Conservation (phyloP, 2,888 invertebrate genomes). For the Drosophila kambysellisi region DNA sequence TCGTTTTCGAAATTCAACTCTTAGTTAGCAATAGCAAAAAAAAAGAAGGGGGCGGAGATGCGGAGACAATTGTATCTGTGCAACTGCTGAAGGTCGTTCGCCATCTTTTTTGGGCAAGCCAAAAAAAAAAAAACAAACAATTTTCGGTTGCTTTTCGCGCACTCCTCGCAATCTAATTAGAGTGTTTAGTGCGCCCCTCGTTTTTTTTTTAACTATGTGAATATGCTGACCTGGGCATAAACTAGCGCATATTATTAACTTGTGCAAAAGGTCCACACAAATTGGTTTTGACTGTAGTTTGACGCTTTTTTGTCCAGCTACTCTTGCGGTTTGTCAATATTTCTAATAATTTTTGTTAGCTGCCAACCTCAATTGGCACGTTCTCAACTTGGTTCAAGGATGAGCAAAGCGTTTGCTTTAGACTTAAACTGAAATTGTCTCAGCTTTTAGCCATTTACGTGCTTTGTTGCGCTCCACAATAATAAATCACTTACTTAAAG, state of each 20-base stretch:
- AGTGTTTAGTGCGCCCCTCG: slow-evolving; percentile 74
- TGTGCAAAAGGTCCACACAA: slow-evolving; percentile 30
- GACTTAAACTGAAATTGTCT: slow-evolving; percentile 32
- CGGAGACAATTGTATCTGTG: slow-evolving; percentile 73
- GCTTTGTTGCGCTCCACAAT: slow-evolving; percentile 29
- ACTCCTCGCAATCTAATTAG: slow-evolving; percentile 66
- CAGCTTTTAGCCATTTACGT: slow-evolving; percentile 23
- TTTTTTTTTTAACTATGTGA: slow-evolving; percentile 69
- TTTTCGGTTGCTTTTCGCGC: slow-evolving; percentile 37
- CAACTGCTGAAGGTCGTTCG: slow-evolving; percentile 65
- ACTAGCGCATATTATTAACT: slow-evolving; percentile 54
- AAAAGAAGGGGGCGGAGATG: slow-evolving; percentile 19
- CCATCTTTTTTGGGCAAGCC: slow-evolving; percentile 13
- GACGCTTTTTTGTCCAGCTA: slow-evolving; percentile 12
- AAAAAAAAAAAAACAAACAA: slow-evolving; percentile 11
- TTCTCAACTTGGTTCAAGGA: slow-evolving; percentile 72
- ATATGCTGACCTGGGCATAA: slow-evolving; percentile 57
- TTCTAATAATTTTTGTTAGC: slow-evolving; percentile 56
- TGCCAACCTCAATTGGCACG: slow-evolving; percentile 77
- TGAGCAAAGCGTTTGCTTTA: slow-evolving; percentile 40
- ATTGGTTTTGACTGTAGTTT: slow-evolving; percentile 33
- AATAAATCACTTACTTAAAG: slow-evolving; percentile 40
- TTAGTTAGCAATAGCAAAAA: slow-evolving; percentile 22
- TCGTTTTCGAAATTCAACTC: slow-evolving; percentile 43
- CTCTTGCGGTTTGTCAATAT: slow-evolving; percentile 71